These are phyloP conservation scores for Lomographa bimaculata DNA, from an alignment of 2,888 invertebrate genomes.

Conservation along the genomic window DNA sequence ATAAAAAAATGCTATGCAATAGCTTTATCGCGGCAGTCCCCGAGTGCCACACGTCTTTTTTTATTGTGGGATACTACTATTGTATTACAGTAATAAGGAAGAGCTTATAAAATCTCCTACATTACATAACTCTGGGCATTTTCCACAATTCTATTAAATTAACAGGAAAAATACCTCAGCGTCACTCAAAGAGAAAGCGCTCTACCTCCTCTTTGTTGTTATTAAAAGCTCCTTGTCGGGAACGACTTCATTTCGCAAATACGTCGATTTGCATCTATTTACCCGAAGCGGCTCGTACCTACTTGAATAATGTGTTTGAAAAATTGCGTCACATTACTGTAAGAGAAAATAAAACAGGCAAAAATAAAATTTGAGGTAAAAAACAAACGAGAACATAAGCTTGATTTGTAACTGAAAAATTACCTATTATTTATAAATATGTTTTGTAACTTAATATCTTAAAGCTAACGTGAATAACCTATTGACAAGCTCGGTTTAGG, in stretches of 20 bases:
- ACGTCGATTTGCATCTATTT: slow-evolving; percentile 73
- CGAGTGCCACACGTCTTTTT: too few species aligned
- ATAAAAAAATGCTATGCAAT: too few species aligned
- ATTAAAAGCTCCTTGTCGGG: slow-evolving; percentile 67
- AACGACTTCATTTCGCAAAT: slow-evolving; percentile 67
- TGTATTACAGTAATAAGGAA: too few species aligned
- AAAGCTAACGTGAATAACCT: too few species aligned
- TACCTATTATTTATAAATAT: too few species aligned
- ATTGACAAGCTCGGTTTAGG: too few species aligned
- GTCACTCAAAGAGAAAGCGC: slow-evolving; percentile 37
- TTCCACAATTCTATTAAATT: slow-evolving; percentile 76
- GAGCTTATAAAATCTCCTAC: too few species aligned
- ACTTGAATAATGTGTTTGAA: slow-evolving; percentile 51
- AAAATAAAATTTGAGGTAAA: slow-evolving; percentile 15
- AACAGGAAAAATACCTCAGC: slow-evolving; percentile 72
- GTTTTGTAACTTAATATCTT: too few species aligned
- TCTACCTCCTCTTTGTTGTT: slow-evolving; percentile 50
- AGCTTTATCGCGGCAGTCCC: too few species aligned
- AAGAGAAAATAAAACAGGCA: slow-evolving; percentile 7
- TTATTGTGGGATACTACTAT: too few species aligned
- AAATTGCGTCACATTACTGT: slow-evolving; percentile 16
- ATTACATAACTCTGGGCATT: slow-evolving; percentile 19
- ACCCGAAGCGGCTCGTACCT: slow-evolving; percentile 44
- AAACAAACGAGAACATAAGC: too few species aligned
- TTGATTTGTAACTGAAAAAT: too few species aligned